Evolutionary conservation across 2,797 vertebrate genomes (phyloP).

Genomic region (Sarcophilus harrisii): DNA sequence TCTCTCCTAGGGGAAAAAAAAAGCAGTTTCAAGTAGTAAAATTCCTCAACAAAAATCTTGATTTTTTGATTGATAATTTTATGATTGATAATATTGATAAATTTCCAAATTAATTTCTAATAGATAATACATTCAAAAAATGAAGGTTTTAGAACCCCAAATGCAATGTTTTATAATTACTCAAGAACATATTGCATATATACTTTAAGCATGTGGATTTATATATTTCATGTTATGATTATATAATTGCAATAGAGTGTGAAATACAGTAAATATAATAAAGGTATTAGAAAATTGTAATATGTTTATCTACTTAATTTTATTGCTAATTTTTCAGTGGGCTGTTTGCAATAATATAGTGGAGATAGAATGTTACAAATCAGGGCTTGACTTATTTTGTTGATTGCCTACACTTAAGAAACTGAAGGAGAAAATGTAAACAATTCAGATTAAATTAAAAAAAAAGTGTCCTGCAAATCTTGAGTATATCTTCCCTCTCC

Average conservation of each 20-base stretch:
- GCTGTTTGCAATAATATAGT: no score
- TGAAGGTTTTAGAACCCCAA: constrained; percentile 38
- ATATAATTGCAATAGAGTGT: constrained; percentile 36
- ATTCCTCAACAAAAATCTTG: not conserved
- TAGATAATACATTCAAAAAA: constrained; percentile 1
- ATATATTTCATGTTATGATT: not conserved
- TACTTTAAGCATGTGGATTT: constrained; percentile 20
- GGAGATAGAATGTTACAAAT: no score
- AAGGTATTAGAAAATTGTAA: constrained; percentile 22
- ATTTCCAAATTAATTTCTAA: constrained; percentile 23
- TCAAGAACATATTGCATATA: not conserved
- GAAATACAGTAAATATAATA: constrained; percentile 18
- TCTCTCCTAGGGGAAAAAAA: constrained; percentile 86
- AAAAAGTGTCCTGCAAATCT: no score
- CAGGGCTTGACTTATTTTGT: no score
- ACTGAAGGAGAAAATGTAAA: no score
- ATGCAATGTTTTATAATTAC: not conserved
- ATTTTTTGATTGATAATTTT: not conserved
- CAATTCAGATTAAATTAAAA: no score
- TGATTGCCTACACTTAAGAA: no score
- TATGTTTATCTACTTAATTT: constrained; percentile 30
- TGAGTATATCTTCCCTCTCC: no score
- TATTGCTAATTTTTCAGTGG: not conserved
- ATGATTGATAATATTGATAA: constrained; percentile 6
- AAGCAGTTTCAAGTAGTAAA: constrained; percentile 12